phyloP scores from a whole-genome alignment of 2,113 vertebrate species.

The Entosphenus tridentatus region DNA sequence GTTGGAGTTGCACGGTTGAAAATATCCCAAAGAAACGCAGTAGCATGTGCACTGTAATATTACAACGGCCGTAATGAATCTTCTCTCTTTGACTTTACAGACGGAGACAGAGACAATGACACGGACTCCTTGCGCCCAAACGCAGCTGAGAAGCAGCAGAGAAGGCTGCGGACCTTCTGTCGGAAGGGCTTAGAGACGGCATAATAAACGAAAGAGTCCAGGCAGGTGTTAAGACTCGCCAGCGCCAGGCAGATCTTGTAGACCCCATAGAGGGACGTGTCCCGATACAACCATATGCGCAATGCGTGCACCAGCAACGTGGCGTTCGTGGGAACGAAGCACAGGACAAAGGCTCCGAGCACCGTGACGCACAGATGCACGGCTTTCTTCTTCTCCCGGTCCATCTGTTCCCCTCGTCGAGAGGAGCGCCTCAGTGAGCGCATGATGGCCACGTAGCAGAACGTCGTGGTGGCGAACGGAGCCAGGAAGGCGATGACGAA shows the following conservation, averaged over 20 bases:
- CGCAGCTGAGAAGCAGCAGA: neutral
- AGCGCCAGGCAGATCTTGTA: slow-evolving; percentile 3
- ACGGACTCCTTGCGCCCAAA: no score
- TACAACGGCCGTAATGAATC: no score
- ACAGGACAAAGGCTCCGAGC: neutral
- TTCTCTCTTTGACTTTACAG: no score
- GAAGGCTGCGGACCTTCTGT: neutral
- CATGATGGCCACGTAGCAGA: slow-evolving; percentile 2
- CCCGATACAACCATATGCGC: neutral
- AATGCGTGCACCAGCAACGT: neutral
- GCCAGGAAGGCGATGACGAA: neutral
- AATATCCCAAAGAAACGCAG: no score
- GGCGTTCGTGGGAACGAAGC: slow-evolving; percentile 1
- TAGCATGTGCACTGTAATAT: no score
- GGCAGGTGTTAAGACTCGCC: neutral
- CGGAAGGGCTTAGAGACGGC: neutral
- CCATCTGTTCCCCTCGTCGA: neutral
- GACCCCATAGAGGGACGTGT: neutral
- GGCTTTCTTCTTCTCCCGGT: neutral
- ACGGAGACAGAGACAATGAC: no score
- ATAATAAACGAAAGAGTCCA: slow-evolving; percentile 1
- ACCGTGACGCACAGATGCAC: neutral
- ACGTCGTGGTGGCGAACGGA: neutral
- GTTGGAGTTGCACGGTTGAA: no score
- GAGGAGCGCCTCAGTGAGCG: neutral